A percentile compares a stretch with the other conserved stretches of the same genome.
Conservation (phyloP, 2,888 invertebrate genomes). For the Fabriciana adippe region DNA sequence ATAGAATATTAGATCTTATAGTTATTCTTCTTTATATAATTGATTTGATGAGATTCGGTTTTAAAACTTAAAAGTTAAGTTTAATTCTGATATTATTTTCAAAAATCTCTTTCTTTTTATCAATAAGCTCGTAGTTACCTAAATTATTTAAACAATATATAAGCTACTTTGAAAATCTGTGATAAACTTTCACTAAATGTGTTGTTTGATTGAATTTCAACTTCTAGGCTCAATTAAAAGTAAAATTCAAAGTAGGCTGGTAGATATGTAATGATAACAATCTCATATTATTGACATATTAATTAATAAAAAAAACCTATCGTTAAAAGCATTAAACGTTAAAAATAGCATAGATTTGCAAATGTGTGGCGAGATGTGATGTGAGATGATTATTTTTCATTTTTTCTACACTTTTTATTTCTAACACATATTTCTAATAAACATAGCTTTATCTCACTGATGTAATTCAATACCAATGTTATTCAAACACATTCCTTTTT, state of each 20-base stretch:
- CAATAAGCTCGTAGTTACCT: no score
- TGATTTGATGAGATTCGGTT: no score
- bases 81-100: no score
- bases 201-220: slow-evolving; percentile 11
- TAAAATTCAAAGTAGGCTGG: slow-evolving; percentile 17
- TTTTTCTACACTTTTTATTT: not conserved
- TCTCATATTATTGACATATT: slow-evolving; percentile 14
- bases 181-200: slow-evolving; percentile 14
- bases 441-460: slow-evolving; percentile 3
- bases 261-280: slow-evolving; percentile 2
- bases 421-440: not conserved
- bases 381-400: not conserved
- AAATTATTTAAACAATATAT: not conserved
- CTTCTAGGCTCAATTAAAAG: slow-evolving; percentile 16
- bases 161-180: slow-evolving; percentile 18
- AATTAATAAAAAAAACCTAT: not conserved
- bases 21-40: no score
- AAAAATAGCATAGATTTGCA: not conserved
- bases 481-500: not conserved
- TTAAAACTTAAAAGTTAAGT: no score
- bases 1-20: no score
- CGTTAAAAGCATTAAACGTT: not conserved
- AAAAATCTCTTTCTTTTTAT: no score
- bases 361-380: not conserved
- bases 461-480: not conserved